phyloP scores from a whole-genome alignment of 92 coral and sea anemone species.

The Galaxea fascicularis region DNA sequence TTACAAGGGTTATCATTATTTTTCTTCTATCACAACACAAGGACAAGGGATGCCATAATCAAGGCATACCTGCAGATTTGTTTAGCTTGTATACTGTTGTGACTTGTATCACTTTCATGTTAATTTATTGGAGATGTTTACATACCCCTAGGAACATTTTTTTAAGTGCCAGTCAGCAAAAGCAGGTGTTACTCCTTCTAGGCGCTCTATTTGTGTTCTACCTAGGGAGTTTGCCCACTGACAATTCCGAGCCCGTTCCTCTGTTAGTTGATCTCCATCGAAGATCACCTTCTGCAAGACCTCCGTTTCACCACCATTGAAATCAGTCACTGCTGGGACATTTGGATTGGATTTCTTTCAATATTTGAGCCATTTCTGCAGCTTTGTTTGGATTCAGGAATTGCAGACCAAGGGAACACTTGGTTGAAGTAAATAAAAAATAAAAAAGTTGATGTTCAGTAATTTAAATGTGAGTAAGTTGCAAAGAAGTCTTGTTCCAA shows the following conservation, averaged over 20 bases:
- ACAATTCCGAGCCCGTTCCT: slow-evolving; percentile 52
- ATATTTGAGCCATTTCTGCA: slow-evolving; percentile 38
- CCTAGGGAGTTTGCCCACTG: slow-evolving; percentile 53
- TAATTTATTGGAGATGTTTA: not conserved
- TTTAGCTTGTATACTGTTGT: not conserved
- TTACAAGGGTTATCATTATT: not conserved
- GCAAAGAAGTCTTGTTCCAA: not conserved
- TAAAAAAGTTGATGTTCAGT: not conserved
- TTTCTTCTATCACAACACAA: not conserved
- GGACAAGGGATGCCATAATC: not conserved
- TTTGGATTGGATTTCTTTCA: slow-evolving; percentile 24
- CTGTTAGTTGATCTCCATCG: slow-evolving; percentile 59
- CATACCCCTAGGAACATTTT: slow-evolving; percentile 15
- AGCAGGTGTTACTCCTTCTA: slow-evolving; percentile 43
- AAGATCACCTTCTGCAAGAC: slow-evolving; percentile 42
- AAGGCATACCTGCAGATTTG: not conserved
- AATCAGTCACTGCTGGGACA: slow-evolving; percentile 15
- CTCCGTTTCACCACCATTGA: slow-evolving; percentile 13
- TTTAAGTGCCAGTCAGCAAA: slow-evolving; percentile 63
- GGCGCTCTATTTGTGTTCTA: slow-evolving; percentile 22
- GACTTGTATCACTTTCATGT: not conserved
- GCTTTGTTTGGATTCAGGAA: slow-evolving; percentile 32
- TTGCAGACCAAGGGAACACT: slow-evolving; percentile 25
- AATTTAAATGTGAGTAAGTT: not conserved
- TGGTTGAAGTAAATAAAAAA: not conserved